Evolutionary conservation across 2,888 invertebrate genomes (phyloP).

Genomic region (Neria commutata): DNA sequence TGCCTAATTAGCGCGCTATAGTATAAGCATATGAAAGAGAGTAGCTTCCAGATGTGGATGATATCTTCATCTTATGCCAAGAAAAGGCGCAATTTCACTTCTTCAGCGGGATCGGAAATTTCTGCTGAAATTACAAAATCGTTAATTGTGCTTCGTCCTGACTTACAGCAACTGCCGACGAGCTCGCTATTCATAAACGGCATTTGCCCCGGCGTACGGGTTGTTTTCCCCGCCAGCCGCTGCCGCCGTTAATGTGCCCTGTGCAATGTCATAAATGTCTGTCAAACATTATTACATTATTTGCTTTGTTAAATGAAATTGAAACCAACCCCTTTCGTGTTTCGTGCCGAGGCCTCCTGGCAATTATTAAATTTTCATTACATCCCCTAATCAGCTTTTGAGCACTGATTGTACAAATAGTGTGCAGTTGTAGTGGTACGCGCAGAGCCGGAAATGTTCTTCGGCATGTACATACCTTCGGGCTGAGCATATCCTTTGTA

Average conservation of each 20-base stretch:
- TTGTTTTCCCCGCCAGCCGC: too few relatives aligned
- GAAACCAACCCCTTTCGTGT: constrained; percentile 53
- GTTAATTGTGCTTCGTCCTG: neutral
- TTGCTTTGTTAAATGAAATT: constrained; percentile 50
- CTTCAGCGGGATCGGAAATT: neutral
- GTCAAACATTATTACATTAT: constrained; percentile 52
- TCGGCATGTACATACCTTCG: neutral
- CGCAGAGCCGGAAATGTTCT: too few relatives aligned
- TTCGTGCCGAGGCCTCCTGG: constrained; percentile 30
- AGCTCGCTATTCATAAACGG: too few relatives aligned
- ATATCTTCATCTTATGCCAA: neutral
- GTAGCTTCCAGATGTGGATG: too few relatives aligned
- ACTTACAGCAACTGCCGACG: neutral
- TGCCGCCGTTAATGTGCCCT: too few relatives aligned
- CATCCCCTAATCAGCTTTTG: constrained; percentile 58
- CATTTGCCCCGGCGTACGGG: too few relatives aligned
- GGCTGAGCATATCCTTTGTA: constrained; percentile 4
- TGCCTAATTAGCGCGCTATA: too few relatives aligned
- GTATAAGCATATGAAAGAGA: too few relatives aligned
- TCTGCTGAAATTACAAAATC: neutral
- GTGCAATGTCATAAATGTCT: constrained; percentile 52
- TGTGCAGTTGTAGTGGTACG: too few relatives aligned
- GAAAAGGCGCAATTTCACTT: neutral
- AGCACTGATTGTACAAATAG: constrained; percentile 47
- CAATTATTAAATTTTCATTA: constrained; percentile 60